Evolutionary conservation across 2,113 vertebrate species (phyloP).

Genomic region (Lophius piscatorius): DNA sequence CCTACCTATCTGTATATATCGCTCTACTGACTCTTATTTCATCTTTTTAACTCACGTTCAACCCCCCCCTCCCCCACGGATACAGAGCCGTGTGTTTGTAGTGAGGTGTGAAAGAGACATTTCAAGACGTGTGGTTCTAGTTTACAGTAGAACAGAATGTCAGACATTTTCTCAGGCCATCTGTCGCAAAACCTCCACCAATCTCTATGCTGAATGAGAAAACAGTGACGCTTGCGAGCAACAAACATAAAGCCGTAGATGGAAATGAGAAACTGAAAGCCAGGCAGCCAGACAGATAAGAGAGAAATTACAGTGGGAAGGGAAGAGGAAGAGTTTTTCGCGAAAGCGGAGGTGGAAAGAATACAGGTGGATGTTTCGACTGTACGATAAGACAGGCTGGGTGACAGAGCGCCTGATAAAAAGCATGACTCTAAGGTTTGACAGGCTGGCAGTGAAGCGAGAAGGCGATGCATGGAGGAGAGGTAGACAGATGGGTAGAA

Average conservation of each 20-base stretch:
- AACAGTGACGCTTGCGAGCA: slow-evolving; percentile 20
- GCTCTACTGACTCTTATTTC: slow-evolving; percentile 36
- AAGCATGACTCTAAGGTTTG: slow-evolving; percentile 71
- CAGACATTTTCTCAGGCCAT: slow-evolving; percentile 29
- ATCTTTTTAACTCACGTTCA: slow-evolving; percentile 8
- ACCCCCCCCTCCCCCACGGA: background rate
- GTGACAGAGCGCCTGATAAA: slow-evolving; percentile 73
- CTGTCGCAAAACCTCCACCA: slow-evolving; percentile 25
- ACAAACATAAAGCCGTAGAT: slow-evolving; percentile 13
- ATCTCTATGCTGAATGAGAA: slow-evolving; percentile 19
- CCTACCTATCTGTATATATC: too few relatives aligned
- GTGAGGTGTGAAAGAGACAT: slow-evolving; percentile 17
- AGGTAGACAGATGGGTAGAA: slow-evolving; percentile 34
- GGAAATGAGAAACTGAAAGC: slow-evolving; percentile 18
- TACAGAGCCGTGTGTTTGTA: background rate
- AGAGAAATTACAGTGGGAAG: slow-evolving; percentile 8
- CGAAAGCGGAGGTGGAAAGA: slow-evolving; percentile 67
- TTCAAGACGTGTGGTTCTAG: slow-evolving; percentile 5
- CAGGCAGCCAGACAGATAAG: slow-evolving; percentile 14
- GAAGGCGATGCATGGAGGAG: slow-evolving; percentile 11
- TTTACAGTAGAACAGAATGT: slow-evolving; percentile 29
- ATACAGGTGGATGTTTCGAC: slow-evolving; percentile 73
- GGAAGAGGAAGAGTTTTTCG: slow-evolving; percentile 35
- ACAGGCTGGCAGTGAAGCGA: slow-evolving; percentile 42
- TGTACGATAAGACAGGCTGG: slow-evolving; percentile 60